Conservation (phyloP, 2,888 invertebrate genomes). For the Eremobia ochroleuca region DNA sequence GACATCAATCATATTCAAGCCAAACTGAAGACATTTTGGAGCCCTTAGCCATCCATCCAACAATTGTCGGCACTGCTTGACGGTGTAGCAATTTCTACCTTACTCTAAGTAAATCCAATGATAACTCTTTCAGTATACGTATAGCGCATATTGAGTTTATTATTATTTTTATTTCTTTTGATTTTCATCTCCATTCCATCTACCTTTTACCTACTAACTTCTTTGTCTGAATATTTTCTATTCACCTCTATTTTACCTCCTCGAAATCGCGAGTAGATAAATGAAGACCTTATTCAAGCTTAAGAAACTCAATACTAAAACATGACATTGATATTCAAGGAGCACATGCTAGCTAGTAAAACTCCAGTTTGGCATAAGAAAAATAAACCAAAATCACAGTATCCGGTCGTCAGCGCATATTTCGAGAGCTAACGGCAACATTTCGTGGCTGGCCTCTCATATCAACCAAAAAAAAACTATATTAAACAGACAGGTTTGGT, state of each 20-base stretch:
- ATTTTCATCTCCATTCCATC: background rate
- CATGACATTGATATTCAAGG: conserved; percentile 24
- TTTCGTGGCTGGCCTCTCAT: conserved; percentile 40
- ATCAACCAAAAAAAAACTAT: conserved; percentile 43
- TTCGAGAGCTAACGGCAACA: conserved; percentile 55
- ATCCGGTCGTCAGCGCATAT: conserved; percentile 44
- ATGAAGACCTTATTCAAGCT: background rate
- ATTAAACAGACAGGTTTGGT: conserved; percentile 37
- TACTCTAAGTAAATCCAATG: background rate
- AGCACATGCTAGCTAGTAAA: conserved; percentile 30
- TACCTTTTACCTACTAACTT: background rate
- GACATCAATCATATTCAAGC: conserved; percentile 53
- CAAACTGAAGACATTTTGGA: conserved; percentile 21
- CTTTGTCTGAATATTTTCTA: conserved; percentile 1
- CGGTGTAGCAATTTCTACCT: background rate
- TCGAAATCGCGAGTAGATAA: background rate
- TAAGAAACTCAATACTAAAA: conserved; percentile 13
- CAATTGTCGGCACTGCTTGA: background rate
- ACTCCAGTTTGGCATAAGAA: conserved; percentile 38
- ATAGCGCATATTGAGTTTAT: too few species aligned
- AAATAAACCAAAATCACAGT: conserved; percentile 57
- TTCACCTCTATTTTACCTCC: background rate
- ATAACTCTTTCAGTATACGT: background rate
- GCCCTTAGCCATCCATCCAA: conserved; percentile 13
- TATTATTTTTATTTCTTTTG: background rate